Conservation (phyloP, 2,888 invertebrate species). For the Stegophylla sp. region DNA sequence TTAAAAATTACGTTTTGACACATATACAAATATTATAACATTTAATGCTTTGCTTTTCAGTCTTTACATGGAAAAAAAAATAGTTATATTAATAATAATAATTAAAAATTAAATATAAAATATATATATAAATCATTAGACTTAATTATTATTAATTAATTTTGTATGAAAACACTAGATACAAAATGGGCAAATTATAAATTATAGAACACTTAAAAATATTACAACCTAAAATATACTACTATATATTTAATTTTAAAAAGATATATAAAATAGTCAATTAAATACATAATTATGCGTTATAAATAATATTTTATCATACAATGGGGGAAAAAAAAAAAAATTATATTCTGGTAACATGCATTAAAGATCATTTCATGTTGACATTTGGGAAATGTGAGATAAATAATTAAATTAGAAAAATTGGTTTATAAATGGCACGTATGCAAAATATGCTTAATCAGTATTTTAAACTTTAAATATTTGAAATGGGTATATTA, state of each 20-base stretch:
- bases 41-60: slow-evolving; percentile 52
- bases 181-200: slow-evolving; percentile 9
- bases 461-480: background rate
- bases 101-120: slow-evolving; percentile 23
- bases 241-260: slow-evolving; percentile 21
- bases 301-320: background rate
- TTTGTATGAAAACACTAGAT: slow-evolving; percentile 37
- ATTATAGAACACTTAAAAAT: slow-evolving; percentile 22
- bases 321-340: slow-evolving; percentile 31
- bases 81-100: slow-evolving; percentile 35
- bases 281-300: slow-evolving; percentile 5
- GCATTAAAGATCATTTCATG: background rate
- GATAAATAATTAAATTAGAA: background rate
- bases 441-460: background rate
- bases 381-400: background rate
- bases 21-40: slow-evolving; percentile 31
- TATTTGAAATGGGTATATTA: background rate
- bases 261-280: slow-evolving; percentile 35
- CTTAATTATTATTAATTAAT: slow-evolving; percentile 12
- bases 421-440: slow-evolving; percentile 31
- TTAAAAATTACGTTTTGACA: slow-evolving; percentile 55
- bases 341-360: slow-evolving; percentile 25
- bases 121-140: slow-evolving; percentile 27
- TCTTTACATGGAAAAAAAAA: slow-evolving; percentile 54
- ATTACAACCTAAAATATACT: slow-evolving; percentile 9